A percentile compares a stretch with the other conserved stretches of the same genome.
phyloP scores from a whole-genome alignment of 2,113 vertebrate species.

The Brachypodius melanocephalos region DNA sequence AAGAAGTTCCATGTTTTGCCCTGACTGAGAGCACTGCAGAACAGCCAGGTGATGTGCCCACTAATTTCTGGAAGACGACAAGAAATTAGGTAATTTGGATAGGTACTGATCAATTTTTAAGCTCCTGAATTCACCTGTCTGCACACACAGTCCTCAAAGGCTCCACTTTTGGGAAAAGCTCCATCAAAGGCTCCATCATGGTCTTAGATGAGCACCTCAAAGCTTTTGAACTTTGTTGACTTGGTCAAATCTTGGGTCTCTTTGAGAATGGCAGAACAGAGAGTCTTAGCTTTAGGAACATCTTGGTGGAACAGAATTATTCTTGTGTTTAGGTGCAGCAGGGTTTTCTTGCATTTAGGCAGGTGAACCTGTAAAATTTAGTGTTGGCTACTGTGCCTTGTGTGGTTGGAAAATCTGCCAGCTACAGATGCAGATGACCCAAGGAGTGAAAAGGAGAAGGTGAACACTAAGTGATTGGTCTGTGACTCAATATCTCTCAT shows the following conservation, averaged over 20 bases:
- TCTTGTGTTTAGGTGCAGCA: not conserved
- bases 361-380: not conserved
- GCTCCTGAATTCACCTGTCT: not conserved
- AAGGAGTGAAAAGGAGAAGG: not conserved
- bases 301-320: not conserved
- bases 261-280: not conserved
- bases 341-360: not conserved
- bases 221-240: not conserved
- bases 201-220: not conserved
- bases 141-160: not conserved
- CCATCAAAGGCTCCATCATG: no score
- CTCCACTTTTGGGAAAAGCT: no score
- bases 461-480: not conserved
- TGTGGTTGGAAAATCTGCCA: not conserved
- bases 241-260: not conserved
- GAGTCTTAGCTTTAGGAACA: not conserved
- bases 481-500: not conserved
- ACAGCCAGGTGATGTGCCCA: not conserved
- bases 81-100: not conserved
- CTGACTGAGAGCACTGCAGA: not conserved
- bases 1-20: not conserved
- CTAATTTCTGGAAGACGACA: not conserved
- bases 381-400: not conserved
- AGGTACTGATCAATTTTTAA: not conserved
- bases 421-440: not conserved